Conservation (phyloP, 2,113 vertebrate species). For the Oenanthe melanoleuca region DNA sequence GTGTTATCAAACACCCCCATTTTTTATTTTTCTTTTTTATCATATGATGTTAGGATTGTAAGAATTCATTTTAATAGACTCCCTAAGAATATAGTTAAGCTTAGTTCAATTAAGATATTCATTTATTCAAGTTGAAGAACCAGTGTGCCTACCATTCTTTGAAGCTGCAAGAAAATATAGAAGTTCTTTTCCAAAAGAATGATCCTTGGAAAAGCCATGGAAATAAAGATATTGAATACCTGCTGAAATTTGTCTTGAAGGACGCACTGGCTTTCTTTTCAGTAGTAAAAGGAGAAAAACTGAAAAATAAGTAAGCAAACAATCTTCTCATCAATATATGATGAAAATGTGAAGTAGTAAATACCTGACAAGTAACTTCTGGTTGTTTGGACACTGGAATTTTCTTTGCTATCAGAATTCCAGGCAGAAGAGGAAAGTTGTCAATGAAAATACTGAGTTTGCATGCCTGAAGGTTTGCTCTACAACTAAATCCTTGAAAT, state of each 20-base stretch:
- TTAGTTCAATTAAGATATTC: background rate
- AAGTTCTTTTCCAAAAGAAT: background rate
- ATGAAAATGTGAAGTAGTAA: slow-evolving; percentile 53
- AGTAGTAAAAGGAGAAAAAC: background rate
- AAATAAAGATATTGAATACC: background rate
- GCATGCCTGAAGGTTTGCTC: background rate
- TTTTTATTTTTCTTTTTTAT: background rate
- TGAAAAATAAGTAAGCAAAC: background rate
- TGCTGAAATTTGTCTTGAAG: background rate
- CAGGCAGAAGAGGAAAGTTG: background rate
- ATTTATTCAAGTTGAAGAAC: background rate
- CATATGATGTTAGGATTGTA: background rate
- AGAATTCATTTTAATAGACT: background rate
- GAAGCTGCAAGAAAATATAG: background rate
- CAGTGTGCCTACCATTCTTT: background rate
- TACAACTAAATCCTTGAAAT: background rate
- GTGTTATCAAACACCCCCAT: fast-evolving
- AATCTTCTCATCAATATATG: slow-evolving; percentile 34
- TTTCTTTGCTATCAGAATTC: background rate
- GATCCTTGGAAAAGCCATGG: background rate
- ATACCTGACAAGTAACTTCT: slow-evolving; percentile 32
- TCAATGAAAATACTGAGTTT: background rate
- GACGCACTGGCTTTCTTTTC: background rate
- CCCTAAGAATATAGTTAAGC: background rate
- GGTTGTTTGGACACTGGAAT: background rate